Percentiles rank a stretch among this genome's conserved stretches.
Evolutionary conservation across 2,888 invertebrate genomes (phyloP).

Genomic region (Sepioteuthis lessoniana): DNA sequence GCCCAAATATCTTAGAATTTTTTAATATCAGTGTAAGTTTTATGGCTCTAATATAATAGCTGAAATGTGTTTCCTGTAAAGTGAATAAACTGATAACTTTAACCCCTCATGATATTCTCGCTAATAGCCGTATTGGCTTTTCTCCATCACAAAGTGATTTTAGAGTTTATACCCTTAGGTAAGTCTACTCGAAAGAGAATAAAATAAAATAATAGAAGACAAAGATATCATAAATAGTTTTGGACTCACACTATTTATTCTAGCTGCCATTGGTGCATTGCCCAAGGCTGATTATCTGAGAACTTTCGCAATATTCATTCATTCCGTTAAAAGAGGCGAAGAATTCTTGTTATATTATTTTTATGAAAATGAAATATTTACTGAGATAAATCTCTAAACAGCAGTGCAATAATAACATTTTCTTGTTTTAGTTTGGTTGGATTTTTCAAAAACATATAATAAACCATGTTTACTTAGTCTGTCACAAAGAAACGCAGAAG

Average conservation of each 20-base stretch:
- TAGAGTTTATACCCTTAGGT: neutral
- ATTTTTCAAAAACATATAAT: too few species aligned
- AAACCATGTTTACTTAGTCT: too few species aligned
- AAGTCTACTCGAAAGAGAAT: neutral
- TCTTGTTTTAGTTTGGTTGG: too few species aligned
- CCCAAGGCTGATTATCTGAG: neutral
- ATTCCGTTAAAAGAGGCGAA: neutral
- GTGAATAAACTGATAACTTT: neutral
- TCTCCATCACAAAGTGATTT: neutral
- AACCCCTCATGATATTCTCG: neutral
- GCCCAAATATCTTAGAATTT: too few species aligned
- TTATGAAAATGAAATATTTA: neutral
- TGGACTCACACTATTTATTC: neutral
- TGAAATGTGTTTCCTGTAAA: neutral
- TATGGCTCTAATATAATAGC: neutral
- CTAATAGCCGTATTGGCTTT: neutral
- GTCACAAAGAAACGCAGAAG: too few species aligned
- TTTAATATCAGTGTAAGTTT: neutral
- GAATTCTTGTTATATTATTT: neutral
- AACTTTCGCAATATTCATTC: neutral
- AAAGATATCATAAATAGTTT: neutral
- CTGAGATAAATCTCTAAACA: neutral
- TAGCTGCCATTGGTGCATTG: neutral
- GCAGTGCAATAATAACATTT: too few species aligned
- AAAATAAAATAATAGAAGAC: neutral